Percentiles rank a stretch among this genome's conserved stretches.
Evolutionary conservation across 2,797 vertebrate species (phyloP).

Genomic region (Catamblyrhynchus diadema): DNA sequence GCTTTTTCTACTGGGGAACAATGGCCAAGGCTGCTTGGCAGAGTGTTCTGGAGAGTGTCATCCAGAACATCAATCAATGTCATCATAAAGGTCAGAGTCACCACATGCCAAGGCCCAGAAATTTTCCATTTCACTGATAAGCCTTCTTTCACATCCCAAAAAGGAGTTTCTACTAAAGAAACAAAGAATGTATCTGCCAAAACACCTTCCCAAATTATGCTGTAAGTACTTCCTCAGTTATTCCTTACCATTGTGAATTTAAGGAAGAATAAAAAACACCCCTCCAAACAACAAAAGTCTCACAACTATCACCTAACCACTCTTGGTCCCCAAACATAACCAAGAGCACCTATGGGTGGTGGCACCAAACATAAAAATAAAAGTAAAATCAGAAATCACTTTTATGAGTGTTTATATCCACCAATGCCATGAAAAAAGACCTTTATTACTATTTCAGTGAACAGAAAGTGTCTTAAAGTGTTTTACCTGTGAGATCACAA

Average conservation of each 20-base stretch:
- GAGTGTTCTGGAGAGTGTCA: neutral
- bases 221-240: neutral
- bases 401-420: neutral
- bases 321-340: neutral
- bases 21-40: constrained; percentile 6
- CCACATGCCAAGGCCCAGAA: neutral
- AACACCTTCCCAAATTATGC: neutral
- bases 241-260: neutral
- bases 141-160: neutral
- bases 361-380: neutral
- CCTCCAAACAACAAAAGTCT: neutral
- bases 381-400: neutral
- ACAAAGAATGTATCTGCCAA: neutral
- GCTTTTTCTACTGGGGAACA: neutral
- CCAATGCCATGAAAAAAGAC: neutral
- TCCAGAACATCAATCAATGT: neutral
- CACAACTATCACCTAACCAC: neutral
- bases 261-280: neutral
- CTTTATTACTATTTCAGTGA: neutral
- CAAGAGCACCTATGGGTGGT: neutral
- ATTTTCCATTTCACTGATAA: constrained; percentile 18
- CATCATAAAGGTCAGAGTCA: constrained; percentile 13
- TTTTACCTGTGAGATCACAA: neutral
- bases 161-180: neutral
- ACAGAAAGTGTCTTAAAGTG: neutral